Evolutionary conservation across 2,113 vertebrate genomes (phyloP), one percentile per base, ranked within the genome.

Genomic region (Oryzias curvinotus): DNA sequence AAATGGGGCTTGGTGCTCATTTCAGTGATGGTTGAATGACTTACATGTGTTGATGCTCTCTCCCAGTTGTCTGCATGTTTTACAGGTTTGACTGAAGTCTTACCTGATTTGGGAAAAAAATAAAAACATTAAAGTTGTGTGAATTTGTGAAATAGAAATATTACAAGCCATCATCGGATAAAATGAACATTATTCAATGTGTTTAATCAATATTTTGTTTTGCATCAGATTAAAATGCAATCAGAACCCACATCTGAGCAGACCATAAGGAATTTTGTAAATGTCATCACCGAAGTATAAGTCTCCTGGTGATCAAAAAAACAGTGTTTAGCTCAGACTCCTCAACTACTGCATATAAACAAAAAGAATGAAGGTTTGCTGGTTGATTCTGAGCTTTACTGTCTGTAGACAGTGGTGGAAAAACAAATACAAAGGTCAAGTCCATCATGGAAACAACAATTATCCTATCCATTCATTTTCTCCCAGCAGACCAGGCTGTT

Each of bases 1-100:
- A 85, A 80, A 75, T 75, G 59, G 68, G 62, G 57, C 79, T 78
- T 52, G 77, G 78, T 70, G 65, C 77, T 71, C 45, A 69, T 84
- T 81, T 83, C 86, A 68, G 80, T 68, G 70, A 76, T 62, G 72
- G 65, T 52, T 82, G 71, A 84, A 63, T 73, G 76, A 64, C 23
- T 72, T 48, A 36, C 12, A 21, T 63, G 52, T 63, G 68, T 72
- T 68, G 36, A 42, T 67, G 54, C 69, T 57, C 14, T 18, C 48
- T 75, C 49, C 26, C 21, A 44, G 54, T 51, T 42, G 30, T 21
- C 47, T 45, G 56, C 42, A 23, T n/a, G 61, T 75, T 49, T 36
- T 36, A 36, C 25, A 50, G 52, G 53, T 61, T 43, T 68, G 19
- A 63, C 45, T 57, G 21, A 60, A 65, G 52, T 19, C 52, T 62